Evolutionary conservation across 2,888 invertebrate species (phyloP).

Genomic region (Hemistola chrysoprasaria): DNA sequence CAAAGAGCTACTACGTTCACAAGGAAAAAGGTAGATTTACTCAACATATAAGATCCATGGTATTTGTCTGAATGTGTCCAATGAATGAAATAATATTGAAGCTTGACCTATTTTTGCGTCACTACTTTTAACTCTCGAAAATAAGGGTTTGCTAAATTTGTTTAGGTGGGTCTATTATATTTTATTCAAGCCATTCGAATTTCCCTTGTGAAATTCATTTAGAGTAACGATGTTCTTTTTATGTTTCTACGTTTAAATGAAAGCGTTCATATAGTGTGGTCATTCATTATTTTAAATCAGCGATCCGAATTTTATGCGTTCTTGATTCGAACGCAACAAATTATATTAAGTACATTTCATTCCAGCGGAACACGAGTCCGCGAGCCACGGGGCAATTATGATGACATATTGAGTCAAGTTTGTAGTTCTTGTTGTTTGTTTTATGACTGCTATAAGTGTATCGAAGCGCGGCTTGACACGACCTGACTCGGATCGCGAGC

Average conservation of each 20-base stretch:
- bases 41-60: conserved; percentile 10
- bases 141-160: conserved; percentile 41
- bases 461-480: conserved; percentile 40
- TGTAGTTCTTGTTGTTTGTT: conserved; percentile 41
- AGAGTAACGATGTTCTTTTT: conserved; percentile 36
- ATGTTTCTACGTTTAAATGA: conserved; percentile 23
- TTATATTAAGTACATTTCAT: conserved; percentile 51
- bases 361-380: conserved; percentile 34
- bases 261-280: conserved; percentile 33
- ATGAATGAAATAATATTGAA: conserved; percentile 25
- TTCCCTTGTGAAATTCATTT: conserved; percentile 42
- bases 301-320: conserved; percentile 44
- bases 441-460: conserved; percentile 48
- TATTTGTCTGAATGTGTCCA: conserved; percentile 11
- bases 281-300: conserved; percentile 49
- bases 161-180: conserved; percentile 39
- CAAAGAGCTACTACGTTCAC: conserved; percentile 23
- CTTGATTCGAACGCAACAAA: conserved; percentile 42
- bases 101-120: conserved; percentile 29
- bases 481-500: conserved; percentile 29
- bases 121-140: conserved; percentile 37
- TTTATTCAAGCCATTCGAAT: conserved; percentile 34
- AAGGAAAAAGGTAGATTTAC: conserved; percentile 26
- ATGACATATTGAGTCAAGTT: conserved; percentile 59
- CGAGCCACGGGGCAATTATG: conserved; percentile 60